phyloP scores from a whole-genome alignment of 2,113 vertebrate genomes.

The Cinclus mexicanus region DNA sequence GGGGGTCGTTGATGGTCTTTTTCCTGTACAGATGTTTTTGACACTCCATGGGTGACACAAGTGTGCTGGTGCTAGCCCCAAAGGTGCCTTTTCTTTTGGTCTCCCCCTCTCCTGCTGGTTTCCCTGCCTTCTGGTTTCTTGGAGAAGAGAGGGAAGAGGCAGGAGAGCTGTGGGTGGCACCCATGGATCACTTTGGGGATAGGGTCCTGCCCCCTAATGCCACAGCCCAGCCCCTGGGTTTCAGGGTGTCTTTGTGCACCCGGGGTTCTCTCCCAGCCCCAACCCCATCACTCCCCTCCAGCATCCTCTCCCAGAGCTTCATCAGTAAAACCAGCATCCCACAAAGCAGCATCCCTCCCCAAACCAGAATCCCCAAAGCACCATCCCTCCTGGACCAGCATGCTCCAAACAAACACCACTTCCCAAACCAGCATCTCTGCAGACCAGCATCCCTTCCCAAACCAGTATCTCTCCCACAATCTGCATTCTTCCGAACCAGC shows the following conservation, averaged over 20 bases:
- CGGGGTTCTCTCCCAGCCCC: neutral
- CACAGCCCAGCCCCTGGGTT: neutral
- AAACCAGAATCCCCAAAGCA: neutral
- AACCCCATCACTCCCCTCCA: rapidly evolving
- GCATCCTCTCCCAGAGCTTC: neutral
- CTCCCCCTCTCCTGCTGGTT: rapidly evolving
- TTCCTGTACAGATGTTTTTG: rapidly evolving
- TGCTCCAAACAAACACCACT: neutral
- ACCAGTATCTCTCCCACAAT: neutral
- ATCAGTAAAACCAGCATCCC: neutral
- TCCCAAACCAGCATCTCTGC: neutral
- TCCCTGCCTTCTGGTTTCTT: neutral
- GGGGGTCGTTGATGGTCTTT: rapidly evolving
- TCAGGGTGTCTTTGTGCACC: neutral
- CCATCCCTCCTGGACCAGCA: neutral
- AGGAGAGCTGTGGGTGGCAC: rapidly evolving
- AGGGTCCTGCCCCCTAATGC: rapidly evolving
- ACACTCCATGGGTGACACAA: neutral
- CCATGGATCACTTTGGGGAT: rapidly evolving
- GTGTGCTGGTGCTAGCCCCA: rapidly evolving
- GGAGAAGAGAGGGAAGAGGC: neutral
- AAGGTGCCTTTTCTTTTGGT: neutral
- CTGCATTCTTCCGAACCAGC: too few species aligned
- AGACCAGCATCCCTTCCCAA: neutral
- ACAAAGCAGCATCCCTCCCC: neutral